Evolutionary conservation across 1,140 invertebrate genomes (phyloP).

Genomic region (Tigriopus japonicus): DNA sequence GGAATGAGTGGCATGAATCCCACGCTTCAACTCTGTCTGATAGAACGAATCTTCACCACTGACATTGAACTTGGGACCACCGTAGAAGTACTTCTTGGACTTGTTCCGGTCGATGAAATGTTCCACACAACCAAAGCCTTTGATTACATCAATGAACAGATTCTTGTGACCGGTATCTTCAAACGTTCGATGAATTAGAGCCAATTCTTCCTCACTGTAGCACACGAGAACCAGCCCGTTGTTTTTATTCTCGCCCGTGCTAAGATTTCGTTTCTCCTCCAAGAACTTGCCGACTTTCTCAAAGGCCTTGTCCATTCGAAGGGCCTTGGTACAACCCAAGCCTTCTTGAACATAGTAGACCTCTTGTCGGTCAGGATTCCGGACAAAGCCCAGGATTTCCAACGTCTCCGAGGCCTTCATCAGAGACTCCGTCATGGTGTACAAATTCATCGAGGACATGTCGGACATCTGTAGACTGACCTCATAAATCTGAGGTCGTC

Average conservation of each 20-base stretch:
- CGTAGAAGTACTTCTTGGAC: background rate
- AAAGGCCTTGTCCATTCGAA: background rate
- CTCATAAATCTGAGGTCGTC: slow-evolving; percentile 4
- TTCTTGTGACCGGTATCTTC: background rate
- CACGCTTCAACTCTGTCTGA: background rate
- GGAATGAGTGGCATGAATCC: background rate
- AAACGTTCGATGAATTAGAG: background rate
- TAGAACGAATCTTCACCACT: background rate
- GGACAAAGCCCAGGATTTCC: slow-evolving; percentile 2
- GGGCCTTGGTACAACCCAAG: slow-evolving; percentile 2
- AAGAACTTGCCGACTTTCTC: background rate
- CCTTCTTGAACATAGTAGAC: slow-evolving; percentile 2
- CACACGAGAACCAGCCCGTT: slow-evolving; percentile 2
- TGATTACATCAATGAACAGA: background rate
- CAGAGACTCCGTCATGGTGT: background rate
- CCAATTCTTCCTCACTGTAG: background rate
- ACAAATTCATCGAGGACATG: background rate
- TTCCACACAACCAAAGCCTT: slow-evolving; percentile 4
- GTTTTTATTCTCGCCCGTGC: background rate
- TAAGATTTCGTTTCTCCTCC: slow-evolving; percentile 1
- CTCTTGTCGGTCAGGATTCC: background rate
- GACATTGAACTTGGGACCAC: background rate
- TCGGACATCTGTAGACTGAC: background rate
- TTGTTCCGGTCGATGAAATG: background rate
- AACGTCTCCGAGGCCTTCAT: background rate